Conservation (phyloP, 23 tunicate genomes). For the Styela clava region DNA sequence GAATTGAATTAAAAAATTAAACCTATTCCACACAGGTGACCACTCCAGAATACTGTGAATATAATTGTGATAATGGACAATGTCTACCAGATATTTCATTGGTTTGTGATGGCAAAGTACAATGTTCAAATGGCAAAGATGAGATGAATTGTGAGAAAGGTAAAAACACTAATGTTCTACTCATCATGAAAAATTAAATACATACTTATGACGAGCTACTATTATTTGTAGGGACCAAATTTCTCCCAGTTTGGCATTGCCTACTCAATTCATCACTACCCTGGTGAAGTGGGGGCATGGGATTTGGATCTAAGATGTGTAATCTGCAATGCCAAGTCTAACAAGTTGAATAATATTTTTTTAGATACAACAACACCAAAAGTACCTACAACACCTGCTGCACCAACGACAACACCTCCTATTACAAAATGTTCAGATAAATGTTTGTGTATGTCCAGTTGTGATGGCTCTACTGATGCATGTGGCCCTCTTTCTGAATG, state of each 20-base stretch:
- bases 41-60: conserved; percentile 33
- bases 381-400: conserved; percentile 11
- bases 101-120: conserved; percentile 73
- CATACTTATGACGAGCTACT: too few species aligned
- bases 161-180: too few species aligned
- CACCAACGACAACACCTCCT: conserved; percentile 16
- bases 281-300: too few species aligned
- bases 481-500: conserved; percentile 64
- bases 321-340: too few species aligned
- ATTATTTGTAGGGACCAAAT: too few species aligned
- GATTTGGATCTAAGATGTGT: too few species aligned
- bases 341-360: too few species aligned
- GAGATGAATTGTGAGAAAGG: conserved; percentile 51
- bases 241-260: too few species aligned
- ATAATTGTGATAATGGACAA: conserved; percentile 57
- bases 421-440: conserved; percentile 29
- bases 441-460: conserved; percentile 66
- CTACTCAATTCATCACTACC: too few species aligned
- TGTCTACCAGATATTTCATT: conserved; percentile 50
- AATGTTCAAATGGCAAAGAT: conserved; percentile 75
- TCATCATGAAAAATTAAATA: too few species aligned
- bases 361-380: not conserved
- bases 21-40: conserved; percentile 28
- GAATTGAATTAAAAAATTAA: too few species aligned
- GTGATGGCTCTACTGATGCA: conserved; percentile 52